Conservation (phyloP, 1,140 invertebrate genomes). For the Harlomillsia oculata region DNA sequence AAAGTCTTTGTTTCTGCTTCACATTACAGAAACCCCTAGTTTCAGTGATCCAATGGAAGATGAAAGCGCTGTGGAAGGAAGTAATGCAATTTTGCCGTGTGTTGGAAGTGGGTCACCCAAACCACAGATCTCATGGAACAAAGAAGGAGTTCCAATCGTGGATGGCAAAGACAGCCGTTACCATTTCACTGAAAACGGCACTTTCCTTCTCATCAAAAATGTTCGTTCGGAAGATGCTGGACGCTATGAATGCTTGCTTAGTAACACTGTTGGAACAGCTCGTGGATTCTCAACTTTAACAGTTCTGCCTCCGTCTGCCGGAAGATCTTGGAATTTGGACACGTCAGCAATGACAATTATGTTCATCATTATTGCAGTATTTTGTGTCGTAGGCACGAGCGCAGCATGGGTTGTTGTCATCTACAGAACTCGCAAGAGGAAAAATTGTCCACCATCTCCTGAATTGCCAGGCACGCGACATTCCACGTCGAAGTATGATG, state of each 20-base stretch:
- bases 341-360: slow-evolving; percentile 29
- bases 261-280: slow-evolving; percentile 66
- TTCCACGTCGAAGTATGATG: slow-evolving; percentile 13
- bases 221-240: slow-evolving; percentile 59
- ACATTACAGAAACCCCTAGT: slow-evolving; percentile 60
- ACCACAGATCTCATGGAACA: slow-evolving; percentile 76
- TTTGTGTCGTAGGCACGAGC: slow-evolving; percentile 78
- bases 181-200: slow-evolving; percentile 28
- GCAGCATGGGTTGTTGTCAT: slow-evolving; percentile 86
- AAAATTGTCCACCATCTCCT: slow-evolving; percentile 2
- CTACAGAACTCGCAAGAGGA: slow-evolving; percentile 65
- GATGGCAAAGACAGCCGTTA: slow-evolving; percentile 19
- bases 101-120: slow-evolving; percentile 74
- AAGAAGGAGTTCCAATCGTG: slow-evolving; percentile 62
- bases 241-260: slow-evolving; percentile 77
- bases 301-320: too few species aligned
- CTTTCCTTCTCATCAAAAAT: slow-evolving; percentile 29
- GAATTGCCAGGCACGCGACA: background rate
- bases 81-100: slow-evolving; percentile 45
- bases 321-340: slow-evolving; percentile 13
- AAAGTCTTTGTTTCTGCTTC: too few species aligned
- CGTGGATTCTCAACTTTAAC: slow-evolving; percentile 46
- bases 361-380: slow-evolving; percentile 46
- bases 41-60: slow-evolving; percentile 76
- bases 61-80: slow-evolving; percentile 32